Percentiles rank a stretch among this genome's conserved stretches.
phyloP scores from a whole-genome alignment of 2,888 invertebrate genomes.

The Rutpela maculata region DNA sequence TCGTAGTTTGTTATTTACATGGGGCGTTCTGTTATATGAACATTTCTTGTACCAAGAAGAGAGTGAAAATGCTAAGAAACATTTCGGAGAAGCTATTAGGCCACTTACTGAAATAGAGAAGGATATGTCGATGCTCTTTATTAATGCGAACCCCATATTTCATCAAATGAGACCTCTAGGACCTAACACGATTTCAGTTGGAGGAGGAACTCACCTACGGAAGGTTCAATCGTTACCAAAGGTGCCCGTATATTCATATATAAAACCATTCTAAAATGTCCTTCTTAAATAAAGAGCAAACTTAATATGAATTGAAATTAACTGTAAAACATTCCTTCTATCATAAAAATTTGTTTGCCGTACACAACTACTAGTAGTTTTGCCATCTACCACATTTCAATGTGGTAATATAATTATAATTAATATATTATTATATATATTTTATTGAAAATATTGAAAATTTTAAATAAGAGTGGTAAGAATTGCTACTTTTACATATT shows the following conservation, averaged over 20 bases:
- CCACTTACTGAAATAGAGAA: slow-evolving; percentile 59
- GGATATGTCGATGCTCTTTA: slow-evolving; percentile 59
- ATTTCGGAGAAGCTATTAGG: slow-evolving; percentile 61
- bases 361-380: too few relatives aligned
- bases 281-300: background rate
- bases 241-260: slow-evolving; percentile 52
- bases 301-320: background rate
- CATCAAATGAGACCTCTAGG: slow-evolving; percentile 58
- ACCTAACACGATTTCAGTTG: slow-evolving; percentile 60
- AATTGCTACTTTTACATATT: too few relatives aligned
- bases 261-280: background rate
- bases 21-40: slow-evolving; percentile 47
- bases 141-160: slow-evolving; percentile 61
- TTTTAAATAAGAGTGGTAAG: too few relatives aligned
- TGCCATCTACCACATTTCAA: too few relatives aligned
- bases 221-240: slow-evolving; percentile 59
- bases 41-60: slow-evolving; percentile 16
- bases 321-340: background rate
- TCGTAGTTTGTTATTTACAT: slow-evolving; percentile 19
- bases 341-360: too few relatives aligned
- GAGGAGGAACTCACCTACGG: slow-evolving; percentile 60
- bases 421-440: too few relatives aligned
- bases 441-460: too few relatives aligned
- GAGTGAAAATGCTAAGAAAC: slow-evolving; percentile 42
- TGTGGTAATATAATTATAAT: too few relatives aligned